Evolutionary conservation across 1,140 invertebrate genomes (phyloP).

Genomic region (Monochamus saltuarius): DNA sequence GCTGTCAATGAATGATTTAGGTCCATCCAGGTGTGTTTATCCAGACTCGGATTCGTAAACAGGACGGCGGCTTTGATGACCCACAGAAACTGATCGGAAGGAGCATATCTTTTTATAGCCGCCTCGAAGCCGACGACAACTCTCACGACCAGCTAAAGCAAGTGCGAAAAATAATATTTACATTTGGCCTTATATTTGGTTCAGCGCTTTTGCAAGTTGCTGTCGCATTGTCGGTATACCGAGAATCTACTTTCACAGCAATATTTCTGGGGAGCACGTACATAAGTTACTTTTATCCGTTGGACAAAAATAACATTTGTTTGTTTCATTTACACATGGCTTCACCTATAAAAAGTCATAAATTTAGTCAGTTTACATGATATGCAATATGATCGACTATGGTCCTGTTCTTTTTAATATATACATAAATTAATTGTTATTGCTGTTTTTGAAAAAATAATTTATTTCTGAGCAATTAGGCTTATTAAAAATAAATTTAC

Average conservation of each 20-base stretch:
- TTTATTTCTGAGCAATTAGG: too few relatives aligned
- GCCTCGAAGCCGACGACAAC: slow-evolving; percentile 14
- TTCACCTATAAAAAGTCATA: too few relatives aligned
- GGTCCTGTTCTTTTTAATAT: too few relatives aligned
- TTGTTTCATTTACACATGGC: too few relatives aligned
- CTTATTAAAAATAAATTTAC: too few relatives aligned
- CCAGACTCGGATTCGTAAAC: slow-evolving; percentile 41
- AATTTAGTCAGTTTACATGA: too few relatives aligned
- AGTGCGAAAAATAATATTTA: slow-evolving; percentile 43
- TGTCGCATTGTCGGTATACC: not conserved
- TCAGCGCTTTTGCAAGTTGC: not conserved
- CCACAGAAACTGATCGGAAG: slow-evolving; percentile 13
- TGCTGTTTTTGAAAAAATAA: too few relatives aligned
- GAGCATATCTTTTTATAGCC: slow-evolving; percentile 20
- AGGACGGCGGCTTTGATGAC: slow-evolving; percentile 43
- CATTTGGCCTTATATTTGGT: slow-evolving; percentile 10
- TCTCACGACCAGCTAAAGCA: slow-evolving; percentile 20
- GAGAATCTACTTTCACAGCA: slow-evolving; percentile 13
- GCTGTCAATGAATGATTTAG: slow-evolving; percentile 48
- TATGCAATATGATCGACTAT: too few relatives aligned
- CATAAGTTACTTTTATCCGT: too few relatives aligned
- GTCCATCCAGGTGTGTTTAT: slow-evolving; percentile 47
- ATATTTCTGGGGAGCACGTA: too few relatives aligned
- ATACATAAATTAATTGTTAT: too few relatives aligned
- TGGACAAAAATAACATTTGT: too few relatives aligned